These are phyloP conservation scores for Tarsius wallacei DNA, from an alignment of 2,797 vertebrate species.

Conservation along the genomic window DNA sequence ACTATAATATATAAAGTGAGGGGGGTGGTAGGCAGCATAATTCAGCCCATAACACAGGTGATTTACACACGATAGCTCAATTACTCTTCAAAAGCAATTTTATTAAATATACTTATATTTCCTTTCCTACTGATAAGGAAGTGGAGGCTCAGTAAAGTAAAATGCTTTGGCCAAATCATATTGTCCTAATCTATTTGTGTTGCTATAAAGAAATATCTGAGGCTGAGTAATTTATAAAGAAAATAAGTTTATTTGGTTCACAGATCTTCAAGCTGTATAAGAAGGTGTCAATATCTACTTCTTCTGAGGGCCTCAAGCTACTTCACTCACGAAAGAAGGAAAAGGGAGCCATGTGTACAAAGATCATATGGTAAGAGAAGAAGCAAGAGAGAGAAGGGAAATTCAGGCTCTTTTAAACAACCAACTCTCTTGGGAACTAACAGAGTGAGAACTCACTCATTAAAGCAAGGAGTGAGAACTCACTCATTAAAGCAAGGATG, in stretches of 20 bases:
- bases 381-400: not conserved
- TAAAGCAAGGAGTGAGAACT: not conserved
- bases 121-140: not conserved
- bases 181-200: not conserved
- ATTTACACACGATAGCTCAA: not conserved
- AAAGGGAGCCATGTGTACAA: not conserved
- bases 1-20: not conserved
- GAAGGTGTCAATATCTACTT: not conserved
- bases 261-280: not conserved
- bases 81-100: constrained; percentile 36
- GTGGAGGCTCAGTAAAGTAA: not conserved
- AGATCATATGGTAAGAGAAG: not conserved
- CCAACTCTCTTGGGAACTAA: not conserved
- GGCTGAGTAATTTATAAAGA: not conserved
- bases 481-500: not conserved
- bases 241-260: not conserved
- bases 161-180: not conserved
- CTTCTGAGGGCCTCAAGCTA: not conserved
- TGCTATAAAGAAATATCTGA: not conserved
- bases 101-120: not conserved
- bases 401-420: not conserved
- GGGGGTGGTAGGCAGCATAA: not conserved
- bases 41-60: not conserved
- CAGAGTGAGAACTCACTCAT: not conserved
- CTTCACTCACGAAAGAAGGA: not conserved